These are phyloP conservation scores for Condylura cristata DNA, from an alignment of 2,113 vertebrate species.

Conservation along the genomic window DNA sequence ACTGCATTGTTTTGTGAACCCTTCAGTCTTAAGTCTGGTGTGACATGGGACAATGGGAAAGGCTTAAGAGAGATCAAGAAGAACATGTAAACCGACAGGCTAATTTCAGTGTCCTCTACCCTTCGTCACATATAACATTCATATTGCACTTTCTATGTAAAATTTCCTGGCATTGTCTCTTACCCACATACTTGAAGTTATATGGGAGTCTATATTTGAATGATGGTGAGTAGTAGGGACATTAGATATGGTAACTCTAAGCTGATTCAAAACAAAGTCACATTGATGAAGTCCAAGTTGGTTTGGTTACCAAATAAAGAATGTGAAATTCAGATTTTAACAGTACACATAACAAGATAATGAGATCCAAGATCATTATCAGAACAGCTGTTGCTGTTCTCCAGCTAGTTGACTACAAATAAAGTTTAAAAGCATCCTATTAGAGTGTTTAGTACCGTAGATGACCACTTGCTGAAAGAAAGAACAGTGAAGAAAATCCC, in stretches of 20 bases:
- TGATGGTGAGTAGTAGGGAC: no score
- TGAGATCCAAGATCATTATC: constrained; percentile 22
- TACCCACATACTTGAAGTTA: background rate
- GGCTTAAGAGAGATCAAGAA: background rate
- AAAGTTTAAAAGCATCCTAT: background rate
- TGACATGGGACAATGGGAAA: background rate
- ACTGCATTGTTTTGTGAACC: background rate
- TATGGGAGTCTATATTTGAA: background rate
- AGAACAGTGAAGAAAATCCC: background rate
- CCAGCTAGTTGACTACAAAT: background rate
- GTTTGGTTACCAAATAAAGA: background rate
- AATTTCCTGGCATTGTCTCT: background rate
- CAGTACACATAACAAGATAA: constrained; percentile 23
- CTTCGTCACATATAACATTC: background rate
- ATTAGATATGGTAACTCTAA: background rate
- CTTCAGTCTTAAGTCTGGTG: background rate
- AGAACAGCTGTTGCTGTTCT: background rate
- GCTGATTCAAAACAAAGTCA: background rate
- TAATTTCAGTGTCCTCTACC: background rate
- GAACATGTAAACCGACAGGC: background rate
- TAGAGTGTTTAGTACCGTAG: background rate
- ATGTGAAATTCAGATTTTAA: background rate
- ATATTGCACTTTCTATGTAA: background rate
- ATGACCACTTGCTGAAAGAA: background rate
- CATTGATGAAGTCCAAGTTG: background rate